A percentile compares a stretch with the other conserved stretches of the same genome.
These are phyloP conservation scores for Caenorhabditis drosophilae DNA, from an alignment of 2,888 invertebrate genomes.

Conservation along the genomic window DNA sequence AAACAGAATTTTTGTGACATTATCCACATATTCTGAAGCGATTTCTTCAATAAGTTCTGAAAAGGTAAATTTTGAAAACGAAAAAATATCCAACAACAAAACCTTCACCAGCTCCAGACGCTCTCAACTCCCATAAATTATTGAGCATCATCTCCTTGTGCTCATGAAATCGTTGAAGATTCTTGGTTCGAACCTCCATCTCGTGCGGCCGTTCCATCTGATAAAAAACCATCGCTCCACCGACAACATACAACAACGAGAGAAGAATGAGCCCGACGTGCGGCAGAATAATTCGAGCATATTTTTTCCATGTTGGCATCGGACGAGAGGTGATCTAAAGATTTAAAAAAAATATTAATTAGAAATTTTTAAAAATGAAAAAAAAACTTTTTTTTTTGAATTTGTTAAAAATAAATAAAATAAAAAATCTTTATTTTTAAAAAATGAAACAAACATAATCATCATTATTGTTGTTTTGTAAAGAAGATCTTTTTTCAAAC, in stretches of 20 bases:
- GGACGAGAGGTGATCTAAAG: constrained; percentile 53
- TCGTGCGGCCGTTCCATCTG: constrained; percentile 67
- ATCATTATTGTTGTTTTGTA: background rate
- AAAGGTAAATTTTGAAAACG: constrained; percentile 9
- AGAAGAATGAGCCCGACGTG: constrained; percentile 68
- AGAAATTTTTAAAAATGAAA: background rate
- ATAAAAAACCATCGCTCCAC: constrained; percentile 67
- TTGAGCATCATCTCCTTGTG: constrained; percentile 58
- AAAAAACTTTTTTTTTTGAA: background rate
- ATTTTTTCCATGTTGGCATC: constrained; percentile 67
- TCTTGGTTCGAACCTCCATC: constrained; percentile 50
- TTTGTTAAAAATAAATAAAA: constrained; percentile 1
- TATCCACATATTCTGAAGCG: constrained; percentile 64
- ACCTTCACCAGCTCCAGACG: constrained; percentile 22
- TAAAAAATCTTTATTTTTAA: background rate
- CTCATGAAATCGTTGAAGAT: constrained; percentile 50
- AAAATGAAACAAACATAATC: constrained; percentile 4
- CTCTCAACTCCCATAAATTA: constrained; percentile 57
- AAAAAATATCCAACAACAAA: background rate
- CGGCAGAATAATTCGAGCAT: constrained; percentile 66
- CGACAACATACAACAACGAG: constrained; percentile 64
- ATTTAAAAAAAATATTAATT: background rate
- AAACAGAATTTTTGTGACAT: constrained; percentile 65
- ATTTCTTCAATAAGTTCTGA: constrained; percentile 37
- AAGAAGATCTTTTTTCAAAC: no score